Evolutionary conservation across 1,140 invertebrate genomes (phyloP), one percentile per base, ranked within the genome.

Genomic region (Chironomus tepperi): DNA sequence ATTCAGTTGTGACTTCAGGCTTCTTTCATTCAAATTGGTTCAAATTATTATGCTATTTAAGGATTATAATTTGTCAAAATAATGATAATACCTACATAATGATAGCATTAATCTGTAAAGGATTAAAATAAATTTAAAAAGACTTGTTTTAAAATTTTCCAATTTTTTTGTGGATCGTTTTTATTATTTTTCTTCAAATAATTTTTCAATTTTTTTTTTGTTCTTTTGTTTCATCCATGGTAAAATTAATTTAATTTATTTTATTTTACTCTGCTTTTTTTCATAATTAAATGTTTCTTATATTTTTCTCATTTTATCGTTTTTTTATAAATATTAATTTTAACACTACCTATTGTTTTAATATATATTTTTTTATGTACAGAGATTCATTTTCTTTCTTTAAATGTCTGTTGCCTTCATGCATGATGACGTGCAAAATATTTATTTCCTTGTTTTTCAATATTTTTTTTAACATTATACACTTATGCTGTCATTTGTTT

Each of bases 321-420:
- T 19, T 70, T 19, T 70, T 70, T 70, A 70, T 70, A 70, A 70
- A 70, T 70, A 70, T 70, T 70, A 70, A 70, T 70, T 57, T 70
- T 70, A 70, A 70, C 65, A 70, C 65, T 70, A 70, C 65, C 65
- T 70, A 70, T 70, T 19, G 65, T 70, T 70, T 18, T 7, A 19
- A 21, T 70, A 57, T 57, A 57, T 7, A 2, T 34, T 34, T 34
- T 34, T 34, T 34, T 34, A 70, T 70, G 16, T 70, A 70, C 65
- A 70, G 47, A 12, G 47, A 57, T 12, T 57, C n/a, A n/a, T 57
- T 47, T 47, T 47, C 12, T 57, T 57, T 47, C n/a, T 57, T n/a
- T n/a, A 57, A 57, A 57, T 57, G 47, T n/a, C 12, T 57, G 9
- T 57, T 47, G 43, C 7, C 43, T 47, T 47, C 24, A 34, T 34